Percentiles rank a stretch among this genome's conserved stretches.
phyloP scores from a whole-genome alignment of 2,888 invertebrate genomes.

The Oscheius sp. region DNA sequence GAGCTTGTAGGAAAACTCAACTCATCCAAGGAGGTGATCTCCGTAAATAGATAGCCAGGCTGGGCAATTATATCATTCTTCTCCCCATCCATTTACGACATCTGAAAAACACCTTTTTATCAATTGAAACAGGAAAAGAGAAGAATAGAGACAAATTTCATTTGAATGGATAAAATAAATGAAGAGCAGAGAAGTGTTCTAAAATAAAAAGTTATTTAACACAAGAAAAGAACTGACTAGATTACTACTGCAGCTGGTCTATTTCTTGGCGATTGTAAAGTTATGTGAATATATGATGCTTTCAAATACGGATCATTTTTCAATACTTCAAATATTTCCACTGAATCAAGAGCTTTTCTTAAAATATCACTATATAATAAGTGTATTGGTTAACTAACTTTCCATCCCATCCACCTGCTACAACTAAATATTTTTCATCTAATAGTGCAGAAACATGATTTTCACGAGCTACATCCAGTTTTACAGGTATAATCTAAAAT shows the following conservation, averaged over 20 bases:
- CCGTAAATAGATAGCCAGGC: constrained; percentile 52
- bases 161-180: too few relatives aligned
- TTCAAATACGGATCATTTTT: constrained; percentile 24
- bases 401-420: constrained; percentile 66
- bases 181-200: too few relatives aligned
- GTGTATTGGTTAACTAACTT: constrained; percentile 19
- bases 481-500: constrained; percentile 37
- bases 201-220: background rate
- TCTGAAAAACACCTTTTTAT: constrained; percentile 9
- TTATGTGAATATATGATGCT: constrained; percentile 11
- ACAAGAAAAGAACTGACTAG: background rate
- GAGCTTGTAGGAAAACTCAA: constrained; percentile 58
- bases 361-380: background rate
- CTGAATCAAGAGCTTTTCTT: constrained; percentile 10
- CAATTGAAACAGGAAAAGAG: too few relatives aligned
- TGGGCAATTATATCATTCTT: constrained; percentile 15
- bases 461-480: constrained; percentile 51
- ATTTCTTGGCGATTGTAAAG: constrained; percentile 36
- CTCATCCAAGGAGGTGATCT: constrained; percentile 62
- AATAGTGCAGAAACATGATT: constrained; percentile 53
- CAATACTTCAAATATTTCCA: constrained; percentile 39
- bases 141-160: too few relatives aligned
- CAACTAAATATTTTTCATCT: constrained; percentile 40
- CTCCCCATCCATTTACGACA: constrained; percentile 16
- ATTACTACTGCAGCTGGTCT: constrained; percentile 33